phyloP scores from a whole-genome alignment of 1,140 invertebrate species.

The Telenomus remus region DNA sequence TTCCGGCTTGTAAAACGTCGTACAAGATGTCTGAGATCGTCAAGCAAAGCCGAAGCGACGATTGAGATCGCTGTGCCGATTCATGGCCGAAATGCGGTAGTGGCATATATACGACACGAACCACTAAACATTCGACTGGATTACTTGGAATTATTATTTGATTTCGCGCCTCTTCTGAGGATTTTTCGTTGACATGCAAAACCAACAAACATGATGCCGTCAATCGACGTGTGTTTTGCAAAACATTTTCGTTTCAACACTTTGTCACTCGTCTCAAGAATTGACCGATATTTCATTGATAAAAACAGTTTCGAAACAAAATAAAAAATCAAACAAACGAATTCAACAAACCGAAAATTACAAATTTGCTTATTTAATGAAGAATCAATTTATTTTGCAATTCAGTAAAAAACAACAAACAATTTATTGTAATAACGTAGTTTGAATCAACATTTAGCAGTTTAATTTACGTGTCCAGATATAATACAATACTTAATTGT shows the following conservation, averaged over 20 bases:
- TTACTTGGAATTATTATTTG: constrained; percentile 60
- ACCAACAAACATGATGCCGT: constrained; percentile 23
- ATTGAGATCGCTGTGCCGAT: constrained; percentile 54
- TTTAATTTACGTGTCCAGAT: no score
- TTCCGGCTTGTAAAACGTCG: constrained; percentile 57
- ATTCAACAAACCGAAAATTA: no score
- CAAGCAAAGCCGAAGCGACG: constrained; percentile 22
- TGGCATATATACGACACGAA: constrained; percentile 45
- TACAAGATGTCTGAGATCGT: constrained; percentile 13
- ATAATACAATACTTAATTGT: no score
- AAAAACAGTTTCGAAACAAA: background rate
- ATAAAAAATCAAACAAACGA: background rate
- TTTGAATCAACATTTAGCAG: no score
- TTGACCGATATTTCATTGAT: background rate
- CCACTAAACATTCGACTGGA: constrained; percentile 38
- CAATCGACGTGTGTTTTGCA: constrained; percentile 16
- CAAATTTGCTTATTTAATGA: no score
- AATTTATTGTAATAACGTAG: no score
- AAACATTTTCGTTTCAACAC: constrained; percentile 24
- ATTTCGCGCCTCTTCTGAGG: constrained; percentile 28
- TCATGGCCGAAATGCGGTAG: constrained; percentile 57
- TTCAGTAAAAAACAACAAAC: no score
- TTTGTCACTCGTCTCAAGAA: background rate
- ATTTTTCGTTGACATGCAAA: constrained; percentile 36
- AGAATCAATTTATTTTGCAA: no score